Evolutionary conservation across 2,113 vertebrate species (phyloP).

Genomic region (Psophia crepitans): DNA sequence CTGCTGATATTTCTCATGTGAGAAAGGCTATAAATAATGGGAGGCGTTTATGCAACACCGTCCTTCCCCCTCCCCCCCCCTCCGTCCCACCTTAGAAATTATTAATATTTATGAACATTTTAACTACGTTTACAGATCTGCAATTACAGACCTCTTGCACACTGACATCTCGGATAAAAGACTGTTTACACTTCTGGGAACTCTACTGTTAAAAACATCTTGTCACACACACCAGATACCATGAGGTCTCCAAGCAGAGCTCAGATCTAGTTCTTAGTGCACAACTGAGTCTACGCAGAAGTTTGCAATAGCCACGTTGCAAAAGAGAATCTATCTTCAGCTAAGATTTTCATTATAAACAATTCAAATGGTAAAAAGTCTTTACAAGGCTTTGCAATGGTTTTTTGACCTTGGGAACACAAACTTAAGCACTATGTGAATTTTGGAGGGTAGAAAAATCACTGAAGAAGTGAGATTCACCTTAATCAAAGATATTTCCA

Average conservation of each 20-base stretch:
- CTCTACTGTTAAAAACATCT: neutral
- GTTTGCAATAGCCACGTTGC: neutral
- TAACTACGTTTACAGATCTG: neutral
- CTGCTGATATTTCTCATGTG: neutral
- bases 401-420: neutral
- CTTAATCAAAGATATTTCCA: neutral
- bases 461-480: neutral
- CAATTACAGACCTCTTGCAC: neutral
- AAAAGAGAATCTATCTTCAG: neutral
- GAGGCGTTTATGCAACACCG: neutral
- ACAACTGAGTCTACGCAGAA: neutral
- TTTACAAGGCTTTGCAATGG: neutral
- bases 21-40: neutral
- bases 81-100: neutral
- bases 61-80: neutral
- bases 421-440: neutral
- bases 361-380: neutral
- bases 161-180: neutral
- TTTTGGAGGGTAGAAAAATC: neutral
- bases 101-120: neutral
- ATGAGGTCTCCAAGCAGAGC: neutral
- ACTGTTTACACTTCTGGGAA: neutral
- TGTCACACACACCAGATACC: neutral
- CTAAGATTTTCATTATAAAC: neutral
- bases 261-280: neutral